These are phyloP conservation scores for Otocyon megalotis DNA, from an alignment of 2,113 vertebrate genomes.

Conservation along the genomic window DNA sequence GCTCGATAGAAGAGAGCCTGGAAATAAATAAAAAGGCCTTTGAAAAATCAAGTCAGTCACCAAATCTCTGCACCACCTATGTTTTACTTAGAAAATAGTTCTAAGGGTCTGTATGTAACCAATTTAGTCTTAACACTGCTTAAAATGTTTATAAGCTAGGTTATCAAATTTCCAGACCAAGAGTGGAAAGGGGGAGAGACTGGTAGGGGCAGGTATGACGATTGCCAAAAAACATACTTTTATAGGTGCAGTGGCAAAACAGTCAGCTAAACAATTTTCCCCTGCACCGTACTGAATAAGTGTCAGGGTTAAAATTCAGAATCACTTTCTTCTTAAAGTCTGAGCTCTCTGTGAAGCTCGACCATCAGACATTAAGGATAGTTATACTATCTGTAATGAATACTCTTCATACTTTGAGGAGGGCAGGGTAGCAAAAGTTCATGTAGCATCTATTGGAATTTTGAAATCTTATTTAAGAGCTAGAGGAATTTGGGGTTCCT, in stretches of 20 bases:
- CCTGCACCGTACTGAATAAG: background rate
- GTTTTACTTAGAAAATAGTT: slow-evolving; percentile 37
- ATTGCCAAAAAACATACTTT: background rate
- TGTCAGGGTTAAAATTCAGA: slow-evolving; percentile 23
- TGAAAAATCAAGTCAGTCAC: background rate
- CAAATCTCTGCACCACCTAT: background rate
- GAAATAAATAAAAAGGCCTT: slow-evolving; percentile 23
- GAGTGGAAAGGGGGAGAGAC: background rate
- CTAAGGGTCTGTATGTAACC: background rate
- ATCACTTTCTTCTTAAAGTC: background rate
- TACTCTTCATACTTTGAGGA: background rate
- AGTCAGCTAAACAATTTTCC: background rate
- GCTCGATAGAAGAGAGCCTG: background rate
- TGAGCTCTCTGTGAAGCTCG: slow-evolving; percentile 21
- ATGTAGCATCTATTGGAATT: background rate
- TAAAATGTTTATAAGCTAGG: background rate
- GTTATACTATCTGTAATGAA: background rate
- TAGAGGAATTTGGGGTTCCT: background rate
- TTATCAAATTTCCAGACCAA: slow-evolving; percentile 26
- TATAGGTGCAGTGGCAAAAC: background rate
- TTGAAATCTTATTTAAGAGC: slow-evolving; percentile 25
- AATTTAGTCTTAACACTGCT: background rate
- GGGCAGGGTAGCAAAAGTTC: background rate
- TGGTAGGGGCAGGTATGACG: background rate
- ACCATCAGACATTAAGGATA: background rate